phyloP scores from a whole-genome alignment of 2,888 invertebrate species.

The Caradrina clavipalpis region DNA sequence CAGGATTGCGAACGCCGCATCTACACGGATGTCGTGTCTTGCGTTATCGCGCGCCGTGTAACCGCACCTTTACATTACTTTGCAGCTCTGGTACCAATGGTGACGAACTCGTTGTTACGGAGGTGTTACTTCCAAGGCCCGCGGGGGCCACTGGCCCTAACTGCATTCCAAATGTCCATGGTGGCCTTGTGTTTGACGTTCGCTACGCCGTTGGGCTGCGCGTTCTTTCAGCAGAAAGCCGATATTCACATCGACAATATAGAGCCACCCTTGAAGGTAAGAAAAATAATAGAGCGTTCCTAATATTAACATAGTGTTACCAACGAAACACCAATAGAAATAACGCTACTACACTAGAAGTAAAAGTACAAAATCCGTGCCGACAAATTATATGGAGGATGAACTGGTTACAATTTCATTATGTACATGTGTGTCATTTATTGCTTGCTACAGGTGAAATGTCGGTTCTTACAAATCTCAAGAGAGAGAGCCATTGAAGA shows the following conservation, averaged over 20 bases:
- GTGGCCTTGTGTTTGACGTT: constrained; percentile 1
- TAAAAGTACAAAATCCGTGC: too few relatives aligned
- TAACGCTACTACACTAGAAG: too few relatives aligned
- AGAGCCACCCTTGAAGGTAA: constrained; percentile 3
- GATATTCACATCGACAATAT: neutral
- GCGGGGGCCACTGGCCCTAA: neutral
- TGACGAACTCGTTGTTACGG: neutral
- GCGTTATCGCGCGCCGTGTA: too few relatives aligned
- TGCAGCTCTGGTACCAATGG: constrained; percentile 6
- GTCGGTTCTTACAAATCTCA: too few relatives aligned
- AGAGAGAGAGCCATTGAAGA: too few relatives aligned
- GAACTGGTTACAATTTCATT: too few relatives aligned
- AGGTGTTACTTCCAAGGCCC: neutral
- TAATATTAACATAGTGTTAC: neutral
- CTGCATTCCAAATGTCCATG: constrained; percentile 5
- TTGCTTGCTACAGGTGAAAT: too few relatives aligned
- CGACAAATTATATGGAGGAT: too few relatives aligned
- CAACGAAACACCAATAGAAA: too few relatives aligned
- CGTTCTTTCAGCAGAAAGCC: constrained; percentile 5
- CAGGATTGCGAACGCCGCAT: too few relatives aligned
- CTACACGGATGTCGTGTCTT: too few relatives aligned
- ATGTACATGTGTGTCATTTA: too few relatives aligned
- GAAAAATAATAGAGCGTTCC: neutral
- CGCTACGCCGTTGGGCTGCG: constrained; percentile 4
- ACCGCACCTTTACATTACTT: neutral